Conservation (phyloP, 2,888 invertebrate species). For the Amiota communis region DNA sequence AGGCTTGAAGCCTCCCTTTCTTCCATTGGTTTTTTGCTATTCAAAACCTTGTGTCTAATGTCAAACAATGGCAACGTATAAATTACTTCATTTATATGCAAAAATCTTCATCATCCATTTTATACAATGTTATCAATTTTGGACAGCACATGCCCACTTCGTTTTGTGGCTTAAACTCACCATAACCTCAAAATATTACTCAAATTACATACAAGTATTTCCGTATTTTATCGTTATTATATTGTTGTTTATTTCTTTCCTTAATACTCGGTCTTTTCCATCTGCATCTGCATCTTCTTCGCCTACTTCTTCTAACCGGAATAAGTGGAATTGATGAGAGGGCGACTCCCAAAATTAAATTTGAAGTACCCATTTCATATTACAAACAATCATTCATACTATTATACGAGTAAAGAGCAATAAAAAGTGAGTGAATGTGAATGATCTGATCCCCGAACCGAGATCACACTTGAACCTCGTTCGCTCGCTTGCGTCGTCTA, state of each 20-base stretch:
- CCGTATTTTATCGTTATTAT: conserved; percentile 42
- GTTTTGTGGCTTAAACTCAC: conserved; percentile 27
- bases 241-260: too few relatives aligned
- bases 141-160: conserved; percentile 33
- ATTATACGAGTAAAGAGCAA: too few relatives aligned
- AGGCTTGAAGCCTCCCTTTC: conserved; percentile 37
- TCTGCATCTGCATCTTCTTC: neutral
- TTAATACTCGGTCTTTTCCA: too few relatives aligned
- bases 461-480: neutral
- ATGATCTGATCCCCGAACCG: neutral
- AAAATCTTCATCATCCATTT: conserved; percentile 49
- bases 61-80: conserved; percentile 42
- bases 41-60: conserved; percentile 34
- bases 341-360: conserved; percentile 48
- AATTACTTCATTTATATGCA: conserved; percentile 71
- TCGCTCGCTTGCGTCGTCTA: neutral
- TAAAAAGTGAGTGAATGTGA: too few relatives aligned
- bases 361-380: conserved; percentile 63
- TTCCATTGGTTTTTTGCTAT: conserved; percentile 35
- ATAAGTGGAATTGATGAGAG: conserved; percentile 47
- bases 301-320: conserved; percentile 39
- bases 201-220: conserved; percentile 49
- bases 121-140: conserved; percentile 66
- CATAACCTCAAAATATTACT: conserved; percentile 51
- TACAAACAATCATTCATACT: conserved; percentile 44